Conservation (phyloP, 2,888 invertebrate genomes). For the Norana najaformis region DNA sequence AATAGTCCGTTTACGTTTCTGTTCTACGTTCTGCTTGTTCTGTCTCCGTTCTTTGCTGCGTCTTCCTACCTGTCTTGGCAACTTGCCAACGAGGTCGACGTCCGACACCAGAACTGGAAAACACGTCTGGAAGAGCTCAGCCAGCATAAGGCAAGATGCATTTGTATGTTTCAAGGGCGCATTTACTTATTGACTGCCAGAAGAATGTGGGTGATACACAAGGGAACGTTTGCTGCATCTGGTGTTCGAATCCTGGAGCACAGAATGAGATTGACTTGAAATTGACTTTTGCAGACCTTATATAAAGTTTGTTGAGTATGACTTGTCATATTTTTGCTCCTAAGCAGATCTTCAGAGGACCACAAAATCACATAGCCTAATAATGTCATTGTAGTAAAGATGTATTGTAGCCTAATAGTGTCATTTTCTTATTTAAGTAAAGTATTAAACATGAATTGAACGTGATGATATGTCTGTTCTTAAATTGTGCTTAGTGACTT, state of each 20-base stretch:
- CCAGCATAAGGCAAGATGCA: not conserved
- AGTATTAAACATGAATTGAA: too few species aligned
- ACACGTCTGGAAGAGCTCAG: not conserved
- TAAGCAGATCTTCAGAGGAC: not conserved
- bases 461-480: not conserved
- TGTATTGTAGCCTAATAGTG: too few species aligned
- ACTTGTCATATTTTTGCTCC: not conserved
- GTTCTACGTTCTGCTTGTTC: slow-evolving; percentile 65
- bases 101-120: slow-evolving; percentile 56
- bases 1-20: slow-evolving; percentile 64
- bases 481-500: not conserved
- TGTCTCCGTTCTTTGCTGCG: slow-evolving; percentile 66
- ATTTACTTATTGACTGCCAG: not conserved
- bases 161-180: not conserved
- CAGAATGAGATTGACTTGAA: not conserved
- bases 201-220: not conserved
- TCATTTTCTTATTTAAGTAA: not conserved
- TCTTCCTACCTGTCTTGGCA: slow-evolving; percentile 66
- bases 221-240: not conserved
- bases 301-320: too few species aligned
- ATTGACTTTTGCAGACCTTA: too few species aligned
- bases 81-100: slow-evolving; percentile 65
- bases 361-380: too few species aligned
- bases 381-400: too few species aligned
- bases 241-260: not conserved